Base-by-base conservation (phyloP, 2,113 vertebrate species). In the Progne subis region DNA sequence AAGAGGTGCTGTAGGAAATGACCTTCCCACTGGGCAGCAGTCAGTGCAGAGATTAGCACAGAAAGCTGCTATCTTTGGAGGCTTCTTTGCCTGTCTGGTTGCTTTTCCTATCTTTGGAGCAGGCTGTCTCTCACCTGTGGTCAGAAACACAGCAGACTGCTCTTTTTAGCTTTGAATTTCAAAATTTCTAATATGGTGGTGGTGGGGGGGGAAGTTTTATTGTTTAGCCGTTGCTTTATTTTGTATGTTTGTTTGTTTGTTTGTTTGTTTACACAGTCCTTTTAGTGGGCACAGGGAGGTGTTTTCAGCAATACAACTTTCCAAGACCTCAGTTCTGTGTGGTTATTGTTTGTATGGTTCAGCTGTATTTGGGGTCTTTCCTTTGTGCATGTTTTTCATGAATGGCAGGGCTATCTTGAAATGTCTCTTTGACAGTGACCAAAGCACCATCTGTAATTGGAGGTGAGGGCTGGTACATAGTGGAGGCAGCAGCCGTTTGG, bases 231-330 rank as follows among this genome's bases (percentile, higher is more conserved):
- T 83, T 94, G 29, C 76, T 87, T 88, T 93, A 6, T 60, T 95
- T 89, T n/a, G 55, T 95, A 55, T 21, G 52, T 81, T 43, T 9
- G 29, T 69, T 86, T 32, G 43, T 75, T 86, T 32, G 43, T 75
- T 92, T 72, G 34, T 92, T 95, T 90, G 75, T 93, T 91, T 90
- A 81, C 4, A 5, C 56, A 65, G 80, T 94, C 84, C 55, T 92
- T 97, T 85, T 21, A 81, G 76, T 67, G 82, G 90, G 91, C 65
- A 50, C 83, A 92, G 37, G 94, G 90, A 95, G 93, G 69, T 93
- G 88, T 95, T 95, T 92, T 96, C 90, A 96, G 93, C 95, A 96
- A 97, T 96, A 95, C 92, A 84, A 95, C 86, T 94, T 96, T 96
- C 90, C 18, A 34, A 96, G 95, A 97, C 95, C 95, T 97, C 94